A percentile compares a stretch with the other conserved stretches of the same genome.
phyloP scores from a whole-genome alignment of 1,140 invertebrate genomes.

The Alviniconcha marisindica region DNA sequence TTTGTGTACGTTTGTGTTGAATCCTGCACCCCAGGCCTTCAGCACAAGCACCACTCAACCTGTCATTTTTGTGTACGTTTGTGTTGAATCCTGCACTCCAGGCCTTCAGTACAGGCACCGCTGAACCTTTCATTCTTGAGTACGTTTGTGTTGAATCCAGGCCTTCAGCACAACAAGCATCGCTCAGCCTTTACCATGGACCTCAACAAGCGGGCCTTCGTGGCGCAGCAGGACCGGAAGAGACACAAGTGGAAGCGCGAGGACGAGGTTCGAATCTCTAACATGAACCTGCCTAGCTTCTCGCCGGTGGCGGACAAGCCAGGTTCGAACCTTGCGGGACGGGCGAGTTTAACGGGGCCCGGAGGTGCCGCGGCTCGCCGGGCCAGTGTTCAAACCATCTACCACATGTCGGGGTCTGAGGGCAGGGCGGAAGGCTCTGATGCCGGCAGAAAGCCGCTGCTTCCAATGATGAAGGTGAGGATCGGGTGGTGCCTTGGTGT shows the following conservation, averaged over 20 bases:
- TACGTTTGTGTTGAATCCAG: background rate
- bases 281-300: slow-evolving; percentile 41
- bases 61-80: too few relatives aligned
- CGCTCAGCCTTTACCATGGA: slow-evolving; percentile 27
- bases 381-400: slow-evolving; percentile 25
- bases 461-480: slow-evolving; percentile 48
- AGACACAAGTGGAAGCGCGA: slow-evolving; percentile 43
- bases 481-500: too few relatives aligned
- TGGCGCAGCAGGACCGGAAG: slow-evolving; percentile 42
- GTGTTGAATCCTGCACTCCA: too few relatives aligned
- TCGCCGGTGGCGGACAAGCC: background rate
- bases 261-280: slow-evolving; percentile 39
- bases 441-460: slow-evolving; percentile 25
- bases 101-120: too few relatives aligned
- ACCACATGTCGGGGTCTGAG: slow-evolving; percentile 24
- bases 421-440: slow-evolving; percentile 1
- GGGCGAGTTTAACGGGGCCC: background rate
- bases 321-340: background rate
- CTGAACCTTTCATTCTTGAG: too few relatives aligned
- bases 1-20: too few relatives aligned
- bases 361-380: background rate
- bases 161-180: slow-evolving; percentile 27
- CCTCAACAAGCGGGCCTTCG: slow-evolving; percentile 40
- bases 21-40: too few relatives aligned
- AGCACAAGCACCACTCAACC: too few relatives aligned